Evolutionary conservation across 2,113 vertebrate species (phyloP), one percentile per base, ranked within the genome.

Genomic region (Paratilapia polleni): DNA sequence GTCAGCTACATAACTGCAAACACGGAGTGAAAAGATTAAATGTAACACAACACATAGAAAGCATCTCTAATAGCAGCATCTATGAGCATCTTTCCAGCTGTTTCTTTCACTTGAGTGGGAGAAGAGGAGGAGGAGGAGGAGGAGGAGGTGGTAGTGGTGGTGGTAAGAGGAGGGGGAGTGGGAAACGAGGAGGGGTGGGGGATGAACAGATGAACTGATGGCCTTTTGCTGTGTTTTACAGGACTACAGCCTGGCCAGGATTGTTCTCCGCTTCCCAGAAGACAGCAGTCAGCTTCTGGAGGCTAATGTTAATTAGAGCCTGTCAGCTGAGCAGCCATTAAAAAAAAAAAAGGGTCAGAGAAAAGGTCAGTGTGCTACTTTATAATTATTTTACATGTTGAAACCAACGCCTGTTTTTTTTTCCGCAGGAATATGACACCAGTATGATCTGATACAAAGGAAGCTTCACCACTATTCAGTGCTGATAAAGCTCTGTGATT

Each of bases 241-340:
- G 90, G 85, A 90, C 84, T 82, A 52, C 82, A 68, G 87, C 80
- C 80, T 24, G 62, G 81, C 74, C 68, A 88, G 80, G 85, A 91
- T 94, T 88, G 93, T 94, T 94, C 89, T 85, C 74, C 59, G 64
- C 70, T 68, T 93, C 92, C 93, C 94, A 87, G 80, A 90, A 93
- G 93, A 94, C 93, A 90, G 59, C 77, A 85, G 90, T 91, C 92
- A 87, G 92, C 92, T 93, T 93, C 92, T 88, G 82, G 87, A 92
- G 90, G 93, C 91, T 92, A 89, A 94, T 95, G 92, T 94, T 96
- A 95, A 95, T 96, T 95, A 95, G 92, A 78, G 80, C 84, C 91
- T 92, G 94, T 92, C 93, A 94, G 94, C 87, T 79, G 64, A 91
- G 88, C 62, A 86, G 88, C 88, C 81, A 93, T 93, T 87, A 90